Base-by-base conservation (phyloP, 2,797 vertebrate species). In the Dermochelys coriacea region DNA sequence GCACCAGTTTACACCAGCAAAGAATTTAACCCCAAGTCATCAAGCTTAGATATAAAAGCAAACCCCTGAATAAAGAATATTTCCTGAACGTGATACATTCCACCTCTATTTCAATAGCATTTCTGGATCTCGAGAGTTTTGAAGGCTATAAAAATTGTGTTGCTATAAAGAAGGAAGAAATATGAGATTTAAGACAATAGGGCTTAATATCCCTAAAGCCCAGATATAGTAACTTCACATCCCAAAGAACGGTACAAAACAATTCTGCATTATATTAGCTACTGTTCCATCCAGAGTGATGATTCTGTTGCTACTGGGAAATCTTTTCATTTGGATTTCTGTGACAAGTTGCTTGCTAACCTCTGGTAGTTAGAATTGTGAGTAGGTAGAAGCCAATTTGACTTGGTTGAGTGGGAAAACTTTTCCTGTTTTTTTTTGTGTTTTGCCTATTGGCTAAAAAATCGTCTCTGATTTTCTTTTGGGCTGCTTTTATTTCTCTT, bases 1-100 rank as follows among this genome's bases (percentile, higher is more conserved):
- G 51, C 91, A 94, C 90, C 93, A 91, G 61, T 47, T 64, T 95
- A 93, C 90, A 93, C 90, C 86, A 83, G 68, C 90, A 90, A 85
- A 91, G 84, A 86, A 15, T 54, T 0, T 79, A 86, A 29, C 41
- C 41, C 45, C 25, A 75, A 47, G 29, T 94, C 89, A 90, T 82
- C 83, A 91, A 41, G 25, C 87, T 77, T 87, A 27, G 41, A 50
- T 93, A 86, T 4, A 12, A 77, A 47, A 75, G 14, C 74, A 75
- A 75, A 29, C 23, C 12, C 7, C 41, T 75, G 41, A 45, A 47
- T 75, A 75, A 45, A 47, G 25, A 75, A 15, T 15, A 27, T 75
- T 25, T 75, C 7, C 74, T 29, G 25, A 29, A 75, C 41, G 47
- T 47, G 27, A 47, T 47, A 75, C 37, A 29, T 75, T 45, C 41